A percentile compares a stretch with the other conserved stretches of the same genome.
phyloP scores from a whole-genome alignment of 2,113 vertebrate species.

The Chlorocebus sabaeus region DNA sequence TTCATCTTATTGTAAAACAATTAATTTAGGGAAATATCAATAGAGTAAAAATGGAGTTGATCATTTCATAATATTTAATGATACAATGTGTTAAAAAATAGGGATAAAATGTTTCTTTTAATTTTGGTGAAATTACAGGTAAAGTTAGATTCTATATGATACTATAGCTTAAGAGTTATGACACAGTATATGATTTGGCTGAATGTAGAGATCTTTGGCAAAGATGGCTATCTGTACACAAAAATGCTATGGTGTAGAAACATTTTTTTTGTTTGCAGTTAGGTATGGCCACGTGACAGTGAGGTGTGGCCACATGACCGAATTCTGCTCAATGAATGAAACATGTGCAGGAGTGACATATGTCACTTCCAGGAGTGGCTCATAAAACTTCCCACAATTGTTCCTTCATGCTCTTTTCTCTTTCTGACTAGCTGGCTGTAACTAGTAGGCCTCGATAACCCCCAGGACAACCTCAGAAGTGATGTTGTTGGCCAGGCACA shows the following conservation, averaged over 20 bases:
- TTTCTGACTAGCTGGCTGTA: background rate
- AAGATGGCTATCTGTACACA: background rate
- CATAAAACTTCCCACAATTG: background rate
- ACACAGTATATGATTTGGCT: background rate
- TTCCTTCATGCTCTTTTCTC: background rate
- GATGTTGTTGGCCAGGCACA: background rate
- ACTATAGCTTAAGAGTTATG: background rate
- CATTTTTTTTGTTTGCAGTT: background rate
- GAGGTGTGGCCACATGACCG: background rate
- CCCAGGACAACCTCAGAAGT: background rate
- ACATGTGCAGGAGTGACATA: background rate
- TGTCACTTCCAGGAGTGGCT: background rate
- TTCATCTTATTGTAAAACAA: background rate
- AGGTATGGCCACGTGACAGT: background rate
- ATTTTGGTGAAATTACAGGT: slow-evolving; percentile 7
- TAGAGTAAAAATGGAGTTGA: background rate
- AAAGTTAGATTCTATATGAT: background rate
- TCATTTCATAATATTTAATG: slow-evolving; percentile 26
- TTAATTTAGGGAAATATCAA: slow-evolving; percentile 19
- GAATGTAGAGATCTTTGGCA: background rate
- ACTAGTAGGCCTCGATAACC: background rate
- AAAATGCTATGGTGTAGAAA: background rate
- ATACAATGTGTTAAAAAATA: background rate
- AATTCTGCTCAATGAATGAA: background rate
- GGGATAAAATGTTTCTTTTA: background rate